phyloP scores from a whole-genome alignment of 2,113 vertebrate genomes.

The Uropsilus gracilis region DNA sequence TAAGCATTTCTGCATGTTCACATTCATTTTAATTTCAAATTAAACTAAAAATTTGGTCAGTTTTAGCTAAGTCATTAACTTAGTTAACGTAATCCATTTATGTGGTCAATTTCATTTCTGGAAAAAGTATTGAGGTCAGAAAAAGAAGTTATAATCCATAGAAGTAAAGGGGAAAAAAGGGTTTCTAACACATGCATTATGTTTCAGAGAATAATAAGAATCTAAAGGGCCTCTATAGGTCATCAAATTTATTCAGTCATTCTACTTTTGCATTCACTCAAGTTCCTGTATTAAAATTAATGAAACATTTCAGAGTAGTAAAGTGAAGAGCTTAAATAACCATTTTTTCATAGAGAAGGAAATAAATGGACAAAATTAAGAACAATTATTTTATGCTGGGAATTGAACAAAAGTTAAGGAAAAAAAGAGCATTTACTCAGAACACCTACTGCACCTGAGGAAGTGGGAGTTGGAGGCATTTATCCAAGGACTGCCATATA shows the following conservation, averaged over 20 bases:
- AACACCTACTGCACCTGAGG: background rate
- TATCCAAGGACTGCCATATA: background rate
- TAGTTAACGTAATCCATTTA: background rate
- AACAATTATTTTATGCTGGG: background rate
- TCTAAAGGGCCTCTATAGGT: background rate
- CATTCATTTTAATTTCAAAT: background rate
- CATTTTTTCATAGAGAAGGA: background rate
- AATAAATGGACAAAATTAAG: background rate
- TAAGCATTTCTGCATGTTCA: background rate
- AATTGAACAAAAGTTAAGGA: background rate
- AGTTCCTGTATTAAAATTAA: background rate
- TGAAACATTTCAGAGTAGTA: background rate
- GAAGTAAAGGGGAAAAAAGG: background rate
- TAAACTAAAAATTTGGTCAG: background rate
- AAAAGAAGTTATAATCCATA: background rate
- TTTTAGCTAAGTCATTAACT: background rate
- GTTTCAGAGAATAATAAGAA: background rate
- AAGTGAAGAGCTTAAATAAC: background rate
- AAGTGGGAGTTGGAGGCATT: background rate
- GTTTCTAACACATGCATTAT: background rate
- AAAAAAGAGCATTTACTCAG: background rate
- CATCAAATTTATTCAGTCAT: background rate
- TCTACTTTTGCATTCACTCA: background rate
- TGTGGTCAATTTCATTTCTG: background rate
- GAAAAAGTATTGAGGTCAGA: background rate